Evolutionary conservation across 2,888 invertebrate species (phyloP), one percentile per base, ranked within the genome.

Genomic region (Drosophila monieri): DNA sequence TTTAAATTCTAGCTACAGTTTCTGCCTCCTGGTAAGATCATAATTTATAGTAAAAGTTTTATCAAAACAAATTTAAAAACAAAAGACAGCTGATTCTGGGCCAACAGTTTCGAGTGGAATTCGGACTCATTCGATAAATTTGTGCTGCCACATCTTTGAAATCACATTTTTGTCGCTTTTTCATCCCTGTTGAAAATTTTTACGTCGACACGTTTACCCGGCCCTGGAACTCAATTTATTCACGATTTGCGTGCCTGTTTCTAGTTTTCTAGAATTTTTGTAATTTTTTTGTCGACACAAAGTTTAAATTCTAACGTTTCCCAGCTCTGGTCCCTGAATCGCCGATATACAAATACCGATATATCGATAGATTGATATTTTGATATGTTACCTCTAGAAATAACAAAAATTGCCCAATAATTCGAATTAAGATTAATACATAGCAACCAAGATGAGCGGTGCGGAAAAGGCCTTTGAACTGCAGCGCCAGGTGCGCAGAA

Each of bases 401-500:
- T 43, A 43, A 56, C 56, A 56, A 43, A 25, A 48, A 12, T 43
- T 47, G 23, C 18, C 21, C 18, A 61, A 59, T 55, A 49, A 51
- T 37, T 41, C 15, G 18, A 15, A 41, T 21, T 30, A n/a, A 32
- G 35, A 6, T 12, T 12, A 41, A 8, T 8, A 41, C 51, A 41
- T 25, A 60, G n/a, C 10, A 27, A 23, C 9, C 27, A 74, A 44
- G 60, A 81, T 81, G 81, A 74, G 72, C 27, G 54, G 75, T 8
- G 64, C 73, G 39, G 71, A 85, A 14, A 88, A 88, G 57, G 77
- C 88, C n/a, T 70, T 88, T 23, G 85, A 90, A 59, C 47, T 89
- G 37, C 92, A 90, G 88, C 92, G 92, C 83, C 81, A 93, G 90
- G 78, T 92, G 79, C 88, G 90, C 49, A 83, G 85, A 32, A 89